These are phyloP conservation scores for Sciurus carolinensis DNA, from an alignment of 2,797 vertebrate species.

Conservation along the genomic window DNA sequence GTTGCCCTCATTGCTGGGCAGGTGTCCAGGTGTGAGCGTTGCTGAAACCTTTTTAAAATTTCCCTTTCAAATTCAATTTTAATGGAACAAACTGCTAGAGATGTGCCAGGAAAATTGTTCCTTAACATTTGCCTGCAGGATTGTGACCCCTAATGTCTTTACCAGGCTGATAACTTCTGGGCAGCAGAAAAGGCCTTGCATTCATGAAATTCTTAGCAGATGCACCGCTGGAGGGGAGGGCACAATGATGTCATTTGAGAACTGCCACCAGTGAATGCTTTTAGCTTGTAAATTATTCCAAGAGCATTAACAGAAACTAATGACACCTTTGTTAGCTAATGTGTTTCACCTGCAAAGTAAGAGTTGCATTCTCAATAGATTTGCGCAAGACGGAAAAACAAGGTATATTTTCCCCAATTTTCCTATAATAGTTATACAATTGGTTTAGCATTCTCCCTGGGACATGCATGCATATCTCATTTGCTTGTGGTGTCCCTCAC, in stretches of 20 bases:
- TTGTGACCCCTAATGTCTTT: constrained; percentile 77
- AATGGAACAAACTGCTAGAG: constrained; percentile 26
- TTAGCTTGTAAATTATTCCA: constrained; percentile 79
- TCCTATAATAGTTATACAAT: neutral
- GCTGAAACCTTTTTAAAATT: constrained; percentile 6
- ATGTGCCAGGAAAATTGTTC: constrained; percentile 60
- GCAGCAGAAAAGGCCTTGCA: constrained; percentile 64
- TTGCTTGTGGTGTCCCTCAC: neutral
- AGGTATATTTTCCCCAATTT: neutral
- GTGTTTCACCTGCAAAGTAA: constrained; percentile 71
- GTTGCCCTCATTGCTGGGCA: constrained; percentile 20
- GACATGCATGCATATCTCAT: neutral
- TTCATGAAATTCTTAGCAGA: constrained; percentile 74
- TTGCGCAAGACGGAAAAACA: neutral
- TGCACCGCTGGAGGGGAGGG: constrained; percentile 69
- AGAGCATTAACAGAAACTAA: constrained; percentile 68
- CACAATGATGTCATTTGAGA: constrained; percentile 34
- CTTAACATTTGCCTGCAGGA: constrained; percentile 74
- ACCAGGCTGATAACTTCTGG: constrained; percentile 80
- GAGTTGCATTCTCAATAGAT: constrained; percentile 24
- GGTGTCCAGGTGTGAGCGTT: constrained; percentile 60
- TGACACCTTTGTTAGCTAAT: constrained; percentile 82
- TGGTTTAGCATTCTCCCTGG: neutral
- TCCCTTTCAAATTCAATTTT: constrained; percentile 76
- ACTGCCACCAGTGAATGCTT: constrained; percentile 59